Evolutionary conservation across 2,888 invertebrate species (phyloP).

Genomic region (Rotaria macrura): DNA sequence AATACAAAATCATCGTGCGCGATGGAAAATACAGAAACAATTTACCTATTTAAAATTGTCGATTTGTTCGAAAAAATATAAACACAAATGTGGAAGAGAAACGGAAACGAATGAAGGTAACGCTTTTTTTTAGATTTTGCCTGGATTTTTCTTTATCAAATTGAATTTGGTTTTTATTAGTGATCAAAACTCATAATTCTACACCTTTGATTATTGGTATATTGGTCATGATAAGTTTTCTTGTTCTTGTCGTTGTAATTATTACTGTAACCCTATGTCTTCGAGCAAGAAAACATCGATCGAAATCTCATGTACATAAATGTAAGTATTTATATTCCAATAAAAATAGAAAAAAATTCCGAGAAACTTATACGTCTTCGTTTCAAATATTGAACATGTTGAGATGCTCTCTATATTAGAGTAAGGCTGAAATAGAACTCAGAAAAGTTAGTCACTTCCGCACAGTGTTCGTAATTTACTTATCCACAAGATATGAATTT

Average conservation of each 20-base stretch:
- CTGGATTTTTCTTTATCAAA: background rate
- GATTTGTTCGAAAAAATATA: background rate
- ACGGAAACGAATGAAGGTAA: background rate
- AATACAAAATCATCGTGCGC: background rate
- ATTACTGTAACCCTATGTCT: background rate
- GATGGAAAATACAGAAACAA: background rate
- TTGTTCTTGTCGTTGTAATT: background rate
- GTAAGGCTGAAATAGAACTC: too few relatives aligned
- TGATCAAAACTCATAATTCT: background rate
- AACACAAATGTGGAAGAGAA: background rate
- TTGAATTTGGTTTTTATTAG: background rate
- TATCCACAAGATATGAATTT: too few relatives aligned
- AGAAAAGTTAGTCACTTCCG: too few relatives aligned
- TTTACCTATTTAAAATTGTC: background rate
- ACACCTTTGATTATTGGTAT: constrained; percentile 13
- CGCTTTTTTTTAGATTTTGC: background rate
- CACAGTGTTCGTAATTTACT: too few relatives aligned
- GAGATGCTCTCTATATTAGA: too few relatives aligned
- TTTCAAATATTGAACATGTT: too few relatives aligned
- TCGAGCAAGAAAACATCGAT: background rate
- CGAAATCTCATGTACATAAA: background rate
- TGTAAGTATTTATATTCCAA: background rate
- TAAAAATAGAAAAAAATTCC: too few relatives aligned
- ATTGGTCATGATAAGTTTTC: background rate
- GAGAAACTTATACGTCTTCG: too few relatives aligned